Conservation (phyloP, 2,888 invertebrate genomes). For the Drosophila koepferae region DNA sequence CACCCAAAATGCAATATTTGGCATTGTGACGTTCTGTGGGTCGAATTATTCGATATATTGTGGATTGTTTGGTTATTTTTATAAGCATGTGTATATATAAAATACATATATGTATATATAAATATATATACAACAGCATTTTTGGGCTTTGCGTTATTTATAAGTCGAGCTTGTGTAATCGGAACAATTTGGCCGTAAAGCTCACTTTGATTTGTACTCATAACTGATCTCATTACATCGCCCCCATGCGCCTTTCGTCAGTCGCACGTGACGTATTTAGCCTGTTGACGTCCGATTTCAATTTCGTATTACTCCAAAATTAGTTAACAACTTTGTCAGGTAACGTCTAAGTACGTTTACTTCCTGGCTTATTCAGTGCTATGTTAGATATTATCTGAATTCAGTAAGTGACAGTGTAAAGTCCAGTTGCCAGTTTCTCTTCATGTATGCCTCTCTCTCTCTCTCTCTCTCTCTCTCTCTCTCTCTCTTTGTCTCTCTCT, state of each 20-base stretch:
- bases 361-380: conserved; percentile 15
- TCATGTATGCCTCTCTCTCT: too few species aligned
- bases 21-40: conserved; percentile 63
- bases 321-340: conserved; percentile 4
- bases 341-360: conserved; percentile 4
- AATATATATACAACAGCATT: neutral
- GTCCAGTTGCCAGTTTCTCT: too few species aligned
- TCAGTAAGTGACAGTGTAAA: neutral
- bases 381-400: conserved; percentile 1
- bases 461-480: neutral
- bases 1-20: conserved; percentile 32
- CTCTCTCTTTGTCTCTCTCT: neutral
- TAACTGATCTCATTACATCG: conserved; percentile 21
- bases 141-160: conserved; percentile 23
- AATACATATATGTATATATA: neutral
- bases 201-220: conserved; percentile 45
- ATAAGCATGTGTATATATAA: neutral
- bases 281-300: conserved; percentile 27
- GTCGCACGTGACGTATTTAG: conserved; percentile 27
- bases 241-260: neutral
- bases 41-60: conserved; percentile 44
- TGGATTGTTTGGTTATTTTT: conserved; percentile 39
- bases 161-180: conserved; percentile 40
- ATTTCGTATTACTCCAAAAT: conserved; percentile 19
- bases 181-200: conserved; percentile 25